phyloP scores from a whole-genome alignment of 2,113 vertebrate genomes.

The Casuarius casuarius region DNA sequence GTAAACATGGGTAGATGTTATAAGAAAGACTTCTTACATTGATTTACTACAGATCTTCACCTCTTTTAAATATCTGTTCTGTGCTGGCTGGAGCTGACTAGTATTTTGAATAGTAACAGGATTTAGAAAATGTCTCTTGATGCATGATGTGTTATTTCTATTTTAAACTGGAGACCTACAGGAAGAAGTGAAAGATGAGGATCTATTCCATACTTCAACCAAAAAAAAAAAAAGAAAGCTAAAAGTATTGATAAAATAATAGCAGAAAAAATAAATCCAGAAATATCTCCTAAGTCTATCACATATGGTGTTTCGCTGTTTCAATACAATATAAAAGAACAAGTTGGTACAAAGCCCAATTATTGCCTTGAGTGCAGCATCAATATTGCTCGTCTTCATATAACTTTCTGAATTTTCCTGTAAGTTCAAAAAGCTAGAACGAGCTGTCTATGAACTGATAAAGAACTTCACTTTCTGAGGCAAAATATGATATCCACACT shows the following conservation, averaged over 20 bases:
- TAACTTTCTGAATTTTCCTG: constrained; percentile 14
- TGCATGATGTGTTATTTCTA: not conserved
- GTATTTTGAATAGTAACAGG: not conserved
- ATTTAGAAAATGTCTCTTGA: constrained; percentile 12
- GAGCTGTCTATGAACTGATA: not conserved
- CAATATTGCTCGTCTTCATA: not conserved
- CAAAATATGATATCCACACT: not conserved
- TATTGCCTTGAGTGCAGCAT: constrained; percentile 36
- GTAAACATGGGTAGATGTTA: not conserved
- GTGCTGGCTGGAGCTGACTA: not conserved
- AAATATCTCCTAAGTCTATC: not conserved
- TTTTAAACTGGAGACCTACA: not conserved
- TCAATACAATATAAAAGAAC: not conserved
- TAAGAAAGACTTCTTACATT: not conserved
- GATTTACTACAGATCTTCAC: not conserved
- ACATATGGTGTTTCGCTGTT: not conserved
- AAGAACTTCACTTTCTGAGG: constrained; percentile 4
- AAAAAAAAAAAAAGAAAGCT: not conserved
- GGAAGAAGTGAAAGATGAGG: constrained; percentile 5
- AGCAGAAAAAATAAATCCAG: constrained; percentile 13
- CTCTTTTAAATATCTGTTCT: not conserved
- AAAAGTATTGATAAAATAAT: constrained; percentile 30
- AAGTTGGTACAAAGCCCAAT: constrained; percentile 19
- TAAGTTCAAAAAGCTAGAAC: constrained; percentile 5
- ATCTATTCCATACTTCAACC: not conserved